phyloP scores from a whole-genome alignment of 2,888 invertebrate genomes.

The Drosophila rubida region DNA sequence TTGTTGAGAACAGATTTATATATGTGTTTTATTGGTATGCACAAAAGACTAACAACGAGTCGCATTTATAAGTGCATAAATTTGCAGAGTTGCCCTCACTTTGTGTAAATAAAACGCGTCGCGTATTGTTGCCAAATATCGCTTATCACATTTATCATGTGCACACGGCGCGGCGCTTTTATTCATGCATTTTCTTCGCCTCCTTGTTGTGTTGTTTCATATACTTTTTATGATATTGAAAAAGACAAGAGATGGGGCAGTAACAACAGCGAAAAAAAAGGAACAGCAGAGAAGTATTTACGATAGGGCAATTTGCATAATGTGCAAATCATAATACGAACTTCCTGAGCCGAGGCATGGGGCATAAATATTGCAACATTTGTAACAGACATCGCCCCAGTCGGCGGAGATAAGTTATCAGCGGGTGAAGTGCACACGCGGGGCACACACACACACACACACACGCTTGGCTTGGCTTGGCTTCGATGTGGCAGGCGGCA shows the following conservation, averaged over 20 bases:
- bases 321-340: constrained; percentile 79
- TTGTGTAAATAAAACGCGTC: constrained; percentile 36
- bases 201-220: constrained; percentile 1
- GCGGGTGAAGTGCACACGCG: constrained; percentile 71
- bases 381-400: constrained; percentile 68
- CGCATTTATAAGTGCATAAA: constrained; percentile 52
- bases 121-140: constrained; percentile 63
- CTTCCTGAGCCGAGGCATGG: constrained; percentile 56
- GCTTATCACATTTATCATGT: constrained; percentile 76
- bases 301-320: constrained; percentile 79
- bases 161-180: constrained; percentile 68
- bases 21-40: too few species aligned
- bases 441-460: constrained; percentile 35
- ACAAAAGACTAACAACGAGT: constrained; percentile 24
- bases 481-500: constrained; percentile 40
- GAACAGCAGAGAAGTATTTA: constrained; percentile 58
- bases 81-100: constrained; percentile 20
- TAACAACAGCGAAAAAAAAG: constrained; percentile 8
- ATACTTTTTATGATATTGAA: constrained; percentile 6
- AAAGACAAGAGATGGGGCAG: background rate
- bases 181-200: constrained; percentile 52
- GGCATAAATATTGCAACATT: constrained; percentile 79
- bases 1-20: too few species aligned
- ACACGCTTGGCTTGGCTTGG: constrained; percentile 19
- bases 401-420: constrained; percentile 64